phyloP scores from a whole-genome alignment of 37 sponge, comb jelly and placozoan species.

The Aplysina aerophoba region DNA sequence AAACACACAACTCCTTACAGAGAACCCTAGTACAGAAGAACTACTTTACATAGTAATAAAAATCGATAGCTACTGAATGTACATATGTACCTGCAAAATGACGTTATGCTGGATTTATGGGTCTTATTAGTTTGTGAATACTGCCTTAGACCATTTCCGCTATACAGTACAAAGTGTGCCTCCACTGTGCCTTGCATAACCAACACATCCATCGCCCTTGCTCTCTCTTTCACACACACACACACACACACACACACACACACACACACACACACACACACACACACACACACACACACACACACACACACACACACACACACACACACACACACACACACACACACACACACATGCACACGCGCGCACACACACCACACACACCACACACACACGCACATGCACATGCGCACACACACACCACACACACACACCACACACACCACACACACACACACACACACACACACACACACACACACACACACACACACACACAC shows the following conservation, averaged over 20 bases:
- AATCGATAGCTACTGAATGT: too few relatives aligned
- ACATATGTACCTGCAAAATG: too few relatives aligned
- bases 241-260: constrained; percentile 2
- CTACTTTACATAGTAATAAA: too few relatives aligned
- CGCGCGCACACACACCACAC: background rate
- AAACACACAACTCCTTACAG: too few relatives aligned
- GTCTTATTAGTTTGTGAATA: too few relatives aligned
- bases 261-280: background rate
- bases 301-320: background rate
- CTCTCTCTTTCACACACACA: background rate
- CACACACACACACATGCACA: background rate
- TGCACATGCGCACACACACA: background rate
- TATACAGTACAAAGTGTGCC: too few relatives aligned
- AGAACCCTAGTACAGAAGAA: too few relatives aligned
- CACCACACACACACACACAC: background rate
- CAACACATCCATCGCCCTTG: too few relatives aligned
- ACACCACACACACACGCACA: background rate
- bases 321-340: background rate
- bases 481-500: background rate
- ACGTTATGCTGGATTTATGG: too few relatives aligned
- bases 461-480: background rate
- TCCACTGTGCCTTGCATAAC: too few relatives aligned
- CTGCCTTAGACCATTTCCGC: too few relatives aligned
- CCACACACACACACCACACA: background rate
- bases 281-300: too few relatives aligned